These are phyloP conservation scores for Apeltes quadracus DNA, from an alignment of 2,113 vertebrate species.

Conservation along the genomic window DNA sequence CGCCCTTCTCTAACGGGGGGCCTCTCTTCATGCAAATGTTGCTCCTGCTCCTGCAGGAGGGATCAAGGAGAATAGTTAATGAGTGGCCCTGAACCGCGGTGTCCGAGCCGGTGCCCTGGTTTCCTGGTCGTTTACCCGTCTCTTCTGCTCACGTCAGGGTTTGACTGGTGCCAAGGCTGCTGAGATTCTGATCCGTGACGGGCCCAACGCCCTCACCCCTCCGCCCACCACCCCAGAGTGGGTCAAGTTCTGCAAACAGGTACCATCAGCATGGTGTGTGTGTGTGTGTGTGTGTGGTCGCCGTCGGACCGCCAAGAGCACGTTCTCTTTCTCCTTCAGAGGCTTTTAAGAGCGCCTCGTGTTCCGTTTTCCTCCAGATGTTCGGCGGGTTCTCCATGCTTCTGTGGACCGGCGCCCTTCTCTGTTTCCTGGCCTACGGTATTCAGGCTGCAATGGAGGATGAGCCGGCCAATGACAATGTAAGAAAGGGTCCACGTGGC, in stretches of 20 bases:
- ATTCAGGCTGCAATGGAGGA: constrained; percentile 88
- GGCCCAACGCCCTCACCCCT: constrained; percentile 93
- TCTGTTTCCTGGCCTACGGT: constrained; percentile 93
- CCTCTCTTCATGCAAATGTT: constrained; percentile 51
- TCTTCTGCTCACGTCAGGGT: constrained; percentile 63
- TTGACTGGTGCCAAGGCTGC: constrained; percentile 82
- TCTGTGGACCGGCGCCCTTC: constrained; percentile 94
- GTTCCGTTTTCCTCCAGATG: constrained; percentile 51
- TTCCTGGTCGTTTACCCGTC: constrained; percentile 16
- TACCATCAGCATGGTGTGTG: neutral
- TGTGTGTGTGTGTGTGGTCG: too few species aligned
- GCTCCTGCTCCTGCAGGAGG: constrained; percentile 52
- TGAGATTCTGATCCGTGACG: constrained; percentile 92
- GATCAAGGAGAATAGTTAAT: constrained; percentile 75
- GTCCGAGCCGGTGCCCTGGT: constrained; percentile 46
- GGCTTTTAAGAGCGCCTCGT: neutral
- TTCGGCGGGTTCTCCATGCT: constrained; percentile 88
- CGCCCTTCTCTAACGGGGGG: too few species aligned
- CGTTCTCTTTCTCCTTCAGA: neutral
- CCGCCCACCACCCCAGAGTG: constrained; percentile 97
- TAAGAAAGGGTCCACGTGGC: constrained; percentile 68
- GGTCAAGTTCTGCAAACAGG: constrained; percentile 94
- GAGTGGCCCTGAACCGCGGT: constrained; percentile 52
- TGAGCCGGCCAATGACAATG: constrained; percentile 90
- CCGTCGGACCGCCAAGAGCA: neutral